A percentile compares a stretch with the other conserved stretches of the same genome.
These are phyloP conservation scores for Mus minutoides DNA, from an alignment of 2,797 vertebrate genomes.

Conservation along the genomic window DNA sequence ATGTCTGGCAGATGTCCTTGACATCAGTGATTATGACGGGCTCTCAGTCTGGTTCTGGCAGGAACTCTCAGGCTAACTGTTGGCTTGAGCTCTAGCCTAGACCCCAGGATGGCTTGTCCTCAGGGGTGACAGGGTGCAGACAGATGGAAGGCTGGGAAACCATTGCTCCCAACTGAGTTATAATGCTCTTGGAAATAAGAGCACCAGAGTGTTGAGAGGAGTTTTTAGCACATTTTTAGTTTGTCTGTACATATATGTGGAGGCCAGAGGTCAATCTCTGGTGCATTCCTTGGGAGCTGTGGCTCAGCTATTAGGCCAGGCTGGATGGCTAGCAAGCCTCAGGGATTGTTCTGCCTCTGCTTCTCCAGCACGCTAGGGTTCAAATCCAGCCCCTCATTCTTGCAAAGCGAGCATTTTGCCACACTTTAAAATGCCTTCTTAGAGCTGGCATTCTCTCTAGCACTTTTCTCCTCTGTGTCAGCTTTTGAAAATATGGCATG, in stretches of 20 bases:
- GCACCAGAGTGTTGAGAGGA: background rate
- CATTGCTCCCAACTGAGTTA: background rate
- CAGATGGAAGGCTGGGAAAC: background rate
- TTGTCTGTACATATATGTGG: background rate
- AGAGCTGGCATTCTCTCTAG: constrained; percentile 3
- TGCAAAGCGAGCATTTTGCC: background rate
- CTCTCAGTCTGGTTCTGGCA: constrained; percentile 38
- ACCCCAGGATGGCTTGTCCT: constrained; percentile 43
- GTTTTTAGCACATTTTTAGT: background rate
- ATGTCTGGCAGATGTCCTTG: background rate
- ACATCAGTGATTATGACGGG: background rate
- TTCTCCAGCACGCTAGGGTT: background rate
- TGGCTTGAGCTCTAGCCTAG: constrained; percentile 46
- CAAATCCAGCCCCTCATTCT: background rate
- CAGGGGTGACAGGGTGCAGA: background rate
- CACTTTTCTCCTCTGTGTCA: background rate
- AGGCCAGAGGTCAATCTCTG: background rate
- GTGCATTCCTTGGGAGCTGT: background rate
- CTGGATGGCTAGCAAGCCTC: background rate
- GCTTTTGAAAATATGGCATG: background rate
- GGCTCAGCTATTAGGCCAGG: background rate
- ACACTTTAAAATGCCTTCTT: background rate
- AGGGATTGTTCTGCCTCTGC: background rate
- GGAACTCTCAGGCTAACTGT: constrained; percentile 27
- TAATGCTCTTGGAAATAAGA: background rate